phyloP scores from a whole-genome alignment of 2,888 invertebrate genomes.

The Agelastica alni region DNA sequence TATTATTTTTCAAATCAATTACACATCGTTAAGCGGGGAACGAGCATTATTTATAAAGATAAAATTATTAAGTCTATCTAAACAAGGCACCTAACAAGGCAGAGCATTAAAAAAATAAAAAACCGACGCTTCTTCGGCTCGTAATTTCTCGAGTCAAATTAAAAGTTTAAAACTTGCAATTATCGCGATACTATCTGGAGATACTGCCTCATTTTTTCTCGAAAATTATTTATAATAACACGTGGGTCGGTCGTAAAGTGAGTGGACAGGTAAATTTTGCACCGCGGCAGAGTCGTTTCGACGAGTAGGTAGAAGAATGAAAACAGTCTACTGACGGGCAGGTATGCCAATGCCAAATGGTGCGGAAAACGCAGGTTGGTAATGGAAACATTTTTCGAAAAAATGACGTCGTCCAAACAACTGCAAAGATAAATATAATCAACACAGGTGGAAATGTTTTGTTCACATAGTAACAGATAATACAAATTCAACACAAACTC shows the following conservation, averaged over 20 bases:
- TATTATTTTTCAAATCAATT: too few species aligned
- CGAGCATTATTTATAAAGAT: too few species aligned
- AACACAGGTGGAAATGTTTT: too few species aligned
- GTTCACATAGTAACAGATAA: too few species aligned
- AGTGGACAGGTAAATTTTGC: slow-evolving; percentile 30
- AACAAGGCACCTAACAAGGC: slow-evolving; percentile 7
- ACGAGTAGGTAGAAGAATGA: slow-evolving; percentile 3
- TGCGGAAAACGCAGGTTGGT: slow-evolving; percentile 2
- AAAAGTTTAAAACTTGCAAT: slow-evolving; percentile 27
- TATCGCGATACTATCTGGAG: slow-evolving; percentile 33
- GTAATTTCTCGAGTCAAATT: slow-evolving; percentile 19
- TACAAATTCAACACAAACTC: too few species aligned
- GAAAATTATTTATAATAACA: slow-evolving; percentile 34
- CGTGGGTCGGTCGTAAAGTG: slow-evolving; percentile 22
- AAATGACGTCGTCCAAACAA: too few species aligned
- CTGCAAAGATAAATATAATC: too few species aligned
- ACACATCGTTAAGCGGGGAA: too few species aligned
- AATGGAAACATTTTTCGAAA: not conserved
- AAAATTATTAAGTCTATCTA: too few species aligned
- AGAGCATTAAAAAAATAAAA: not conserved
- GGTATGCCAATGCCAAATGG: slow-evolving; percentile 13
- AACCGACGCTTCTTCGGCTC: not conserved
- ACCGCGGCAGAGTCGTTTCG: not conserved
- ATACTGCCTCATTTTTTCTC: slow-evolving; percentile 22
- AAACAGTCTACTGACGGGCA: slow-evolving; percentile 3